Evolutionary conservation across 1,140 invertebrate species (phyloP), one percentile per base, ranked within the genome.

Genomic region (Drosophila santomea): DNA sequence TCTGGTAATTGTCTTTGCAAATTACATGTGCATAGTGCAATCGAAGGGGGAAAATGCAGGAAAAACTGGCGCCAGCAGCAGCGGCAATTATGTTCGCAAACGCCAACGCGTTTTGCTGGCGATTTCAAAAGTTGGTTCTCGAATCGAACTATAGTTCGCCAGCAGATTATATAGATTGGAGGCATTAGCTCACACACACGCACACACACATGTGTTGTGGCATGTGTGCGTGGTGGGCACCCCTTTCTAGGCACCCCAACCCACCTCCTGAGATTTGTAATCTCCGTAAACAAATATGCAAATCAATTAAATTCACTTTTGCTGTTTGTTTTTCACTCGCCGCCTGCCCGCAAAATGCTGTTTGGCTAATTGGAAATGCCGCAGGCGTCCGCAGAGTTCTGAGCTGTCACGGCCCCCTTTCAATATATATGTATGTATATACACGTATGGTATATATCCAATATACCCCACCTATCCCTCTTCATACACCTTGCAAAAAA

Each of bases 281-380:
- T 66, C 55, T 20, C 23, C 54, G 51, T 56, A 55, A 51, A 58
- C 39, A 41, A 39, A 61, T 76, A 80, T 80, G 78, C 54, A 80
- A 80, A 80, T 76, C 56, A 63, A 67, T 81, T 81, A 61, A 80
- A 81, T 81, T 81, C 78, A 81, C 78, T 81, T 81, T 81, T 81
- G 73, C 67, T 81, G 77, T 75, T 71, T 25, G 45, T 38, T 68
- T 56, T 36, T 38, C 20, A 25, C 39, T 71, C 44, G 23, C 64
- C 36, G 25, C 67, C 35, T 48, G 25, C 64, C 51, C 67, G 62
- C 67, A 69, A 56, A 69, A 44, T 64, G 36, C 64, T 85, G 77
- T 74, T 74, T 41, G 67, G 82, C 82, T 85, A 85, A 85, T 85
- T 85, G 81, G 57, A 86, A 86, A 85, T 85, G 81, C 82, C 74